Evolutionary conservation across 2,888 invertebrate species (phyloP), one percentile per base, ranked within the genome.

Genomic region (Ceratothoa steindachneri): DNA sequence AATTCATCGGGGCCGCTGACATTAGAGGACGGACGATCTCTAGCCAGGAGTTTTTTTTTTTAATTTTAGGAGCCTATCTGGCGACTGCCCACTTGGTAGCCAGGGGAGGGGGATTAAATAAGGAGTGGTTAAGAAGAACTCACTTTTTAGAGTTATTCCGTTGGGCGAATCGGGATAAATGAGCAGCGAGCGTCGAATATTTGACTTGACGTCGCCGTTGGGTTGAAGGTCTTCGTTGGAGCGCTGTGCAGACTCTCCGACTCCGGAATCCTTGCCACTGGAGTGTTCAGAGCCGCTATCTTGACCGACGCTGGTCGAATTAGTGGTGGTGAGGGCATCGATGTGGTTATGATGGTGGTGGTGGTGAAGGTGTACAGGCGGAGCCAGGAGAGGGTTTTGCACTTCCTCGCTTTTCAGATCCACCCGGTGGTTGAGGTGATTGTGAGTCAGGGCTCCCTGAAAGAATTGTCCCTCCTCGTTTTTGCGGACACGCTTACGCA

Each of bases 401-500:
- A 60, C 24, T 60, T 60, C 27, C 24, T 65, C 71, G 1, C 41
- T 64, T 53, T 69, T 30, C 28, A 69, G 29, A 29, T 28, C 28
- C 22, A 28, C 51, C 7, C n/a, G 24, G n/a, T 29, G 27, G 29
- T 55, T 24, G 29, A 51, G 66, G 15, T 41, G 66, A 22, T 19
- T 28, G 15, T 19, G 65, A 55, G 22, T 29, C 29, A 66, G 22
- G 2, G 65, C 7, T 27, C 15, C 27, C 30, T 15, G 22, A n/a
- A 30, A 24, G 3, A 65, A 15, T 27, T 24, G 31, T 71, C 77
- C 41, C 78, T 74, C n/a, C 51, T 67, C 53, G 1, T n/a, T 9
- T 15, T 51, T 30, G 2, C 73, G 77, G 84, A 88, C 86, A 31
- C 89, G 88, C 84, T 90, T 89, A 78, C 93, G 87, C 2, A 93